phyloP scores from a whole-genome alignment of 1,140 invertebrate species.

The Papilio machaon region DNA sequence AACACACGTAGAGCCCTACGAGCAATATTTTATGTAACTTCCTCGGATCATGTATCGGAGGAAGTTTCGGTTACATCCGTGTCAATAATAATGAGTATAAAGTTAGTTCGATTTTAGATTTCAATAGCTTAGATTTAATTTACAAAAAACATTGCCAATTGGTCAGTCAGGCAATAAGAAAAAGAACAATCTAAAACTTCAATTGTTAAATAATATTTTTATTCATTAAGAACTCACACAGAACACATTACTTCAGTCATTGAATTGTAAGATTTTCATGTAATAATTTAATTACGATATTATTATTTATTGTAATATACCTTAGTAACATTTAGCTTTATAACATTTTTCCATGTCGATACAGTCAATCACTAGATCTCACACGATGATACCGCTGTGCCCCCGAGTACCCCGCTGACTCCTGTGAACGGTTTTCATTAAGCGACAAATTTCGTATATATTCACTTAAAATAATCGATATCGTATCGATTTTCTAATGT shows the following conservation, averaged over 20 bases:
- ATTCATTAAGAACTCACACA: too few relatives aligned
- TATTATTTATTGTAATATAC: background rate
- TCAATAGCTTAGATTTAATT: background rate
- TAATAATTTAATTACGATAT: too few relatives aligned
- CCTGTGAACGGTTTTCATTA: constrained; percentile 77
- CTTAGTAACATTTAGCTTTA: constrained; percentile 31
- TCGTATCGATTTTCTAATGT: constrained; percentile 46
- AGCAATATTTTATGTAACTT: background rate
- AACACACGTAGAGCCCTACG: background rate
- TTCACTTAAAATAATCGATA: constrained; percentile 58
- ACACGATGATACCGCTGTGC: constrained; percentile 69
- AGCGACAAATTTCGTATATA: constrained; percentile 52
- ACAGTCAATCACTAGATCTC: constrained; percentile 68
- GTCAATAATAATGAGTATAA: constrained; percentile 29
- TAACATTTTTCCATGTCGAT: constrained; percentile 44
- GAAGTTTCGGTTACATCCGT: constrained; percentile 13
- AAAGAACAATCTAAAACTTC: background rate
- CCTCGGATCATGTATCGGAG: constrained; percentile 21
- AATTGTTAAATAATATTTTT: background rate
- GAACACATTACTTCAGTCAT: too few relatives aligned
- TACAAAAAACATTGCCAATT: background rate
- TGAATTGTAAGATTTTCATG: too few relatives aligned
- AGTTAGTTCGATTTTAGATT: background rate
- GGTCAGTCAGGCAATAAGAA: background rate
- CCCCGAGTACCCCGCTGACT: constrained; percentile 63